Conservation (phyloP, 1,140 invertebrate genomes). For the Drosophila fuyamai region DNA sequence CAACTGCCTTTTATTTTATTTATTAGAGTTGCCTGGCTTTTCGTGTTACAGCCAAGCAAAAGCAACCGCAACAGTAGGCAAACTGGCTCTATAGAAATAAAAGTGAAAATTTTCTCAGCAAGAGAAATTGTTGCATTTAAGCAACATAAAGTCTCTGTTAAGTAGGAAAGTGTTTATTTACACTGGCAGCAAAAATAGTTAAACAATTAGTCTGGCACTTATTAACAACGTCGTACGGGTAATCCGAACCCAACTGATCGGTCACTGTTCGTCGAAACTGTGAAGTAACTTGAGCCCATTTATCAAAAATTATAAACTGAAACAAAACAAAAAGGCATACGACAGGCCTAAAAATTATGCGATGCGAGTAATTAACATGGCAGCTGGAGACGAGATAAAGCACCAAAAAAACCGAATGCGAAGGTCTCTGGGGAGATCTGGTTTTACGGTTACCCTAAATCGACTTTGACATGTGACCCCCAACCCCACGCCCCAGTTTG, state of each 20-base stretch:
- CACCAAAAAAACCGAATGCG: conserved; percentile 9
- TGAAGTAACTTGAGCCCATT: conserved; percentile 52
- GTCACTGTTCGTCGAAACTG: conserved; percentile 36
- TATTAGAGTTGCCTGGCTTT: conserved; percentile 59
- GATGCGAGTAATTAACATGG: conserved; percentile 62
- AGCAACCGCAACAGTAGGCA: conserved; percentile 30
- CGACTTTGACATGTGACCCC: conserved; percentile 69
- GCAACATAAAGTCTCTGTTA: conserved; percentile 19
- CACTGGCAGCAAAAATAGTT: not conserved
- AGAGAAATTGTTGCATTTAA: conserved; percentile 70
- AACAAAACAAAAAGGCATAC: conserved; percentile 26
- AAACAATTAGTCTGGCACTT: conserved; percentile 23
- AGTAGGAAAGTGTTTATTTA: conserved; percentile 35
- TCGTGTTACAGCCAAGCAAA: conserved; percentile 43
- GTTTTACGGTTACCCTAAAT: conserved; percentile 49
- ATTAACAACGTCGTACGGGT: conserved; percentile 24
- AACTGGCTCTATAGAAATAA: conserved; percentile 70
- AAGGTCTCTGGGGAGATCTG: conserved; percentile 54
- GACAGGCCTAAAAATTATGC: conserved; percentile 72
- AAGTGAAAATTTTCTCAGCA: conserved; percentile 76
- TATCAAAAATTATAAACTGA: conserved; percentile 52
- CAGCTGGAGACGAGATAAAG: conserved; percentile 47
- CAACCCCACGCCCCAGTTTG: conserved; percentile 19
- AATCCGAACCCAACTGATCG: conserved; percentile 52
- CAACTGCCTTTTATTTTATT: conserved; percentile 77